Evolutionary conservation across 2,888 invertebrate species (phyloP).

Genomic region (Drosophila merina): DNA sequence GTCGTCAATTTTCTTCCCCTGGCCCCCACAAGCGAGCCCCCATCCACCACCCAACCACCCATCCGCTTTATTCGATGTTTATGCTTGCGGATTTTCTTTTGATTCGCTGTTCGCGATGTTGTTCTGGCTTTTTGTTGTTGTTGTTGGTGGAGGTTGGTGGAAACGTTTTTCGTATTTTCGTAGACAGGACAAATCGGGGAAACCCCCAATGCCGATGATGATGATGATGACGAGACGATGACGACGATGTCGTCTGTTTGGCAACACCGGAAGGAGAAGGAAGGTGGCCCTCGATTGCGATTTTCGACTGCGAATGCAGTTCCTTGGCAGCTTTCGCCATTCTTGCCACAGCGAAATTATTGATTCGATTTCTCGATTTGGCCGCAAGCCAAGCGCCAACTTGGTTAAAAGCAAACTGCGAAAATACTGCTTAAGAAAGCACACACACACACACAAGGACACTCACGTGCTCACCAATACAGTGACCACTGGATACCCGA

Average conservation of each 20-base stretch:
- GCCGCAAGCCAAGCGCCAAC: constrained; percentile 64
- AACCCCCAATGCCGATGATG: constrained; percentile 54
- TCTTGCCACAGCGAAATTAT: constrained; percentile 52
- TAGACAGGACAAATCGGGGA: constrained; percentile 76
- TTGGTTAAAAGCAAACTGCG: constrained; percentile 52
- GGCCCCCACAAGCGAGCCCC: constrained; percentile 30
- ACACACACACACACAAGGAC: constrained; percentile 19
- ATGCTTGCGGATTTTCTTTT: constrained; percentile 69
- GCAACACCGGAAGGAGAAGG: not conserved
- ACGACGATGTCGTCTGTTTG: constrained; percentile 30
- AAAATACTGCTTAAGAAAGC: constrained; percentile 58
- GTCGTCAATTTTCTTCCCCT: constrained; percentile 53
- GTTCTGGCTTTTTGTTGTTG: constrained; percentile 16
- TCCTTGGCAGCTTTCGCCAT: constrained; percentile 33
- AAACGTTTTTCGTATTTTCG: constrained; percentile 34
- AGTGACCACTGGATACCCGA: not conserved
- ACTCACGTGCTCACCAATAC: constrained; percentile 7
- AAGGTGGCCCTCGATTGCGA: not conserved
- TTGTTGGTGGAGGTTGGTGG: not conserved
- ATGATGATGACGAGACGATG: constrained; percentile 36
- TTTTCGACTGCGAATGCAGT: constrained; percentile 20
- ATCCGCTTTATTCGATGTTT: constrained; percentile 67
- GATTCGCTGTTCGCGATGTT: constrained; percentile 46
- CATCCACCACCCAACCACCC: constrained; percentile 35
- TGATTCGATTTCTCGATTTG: constrained; percentile 68